Percentiles rank a stretch among this genome's conserved stretches.
Evolutionary conservation across 2,888 invertebrate genomes (phyloP).

Genomic region (Punctoribates punctum): DNA sequence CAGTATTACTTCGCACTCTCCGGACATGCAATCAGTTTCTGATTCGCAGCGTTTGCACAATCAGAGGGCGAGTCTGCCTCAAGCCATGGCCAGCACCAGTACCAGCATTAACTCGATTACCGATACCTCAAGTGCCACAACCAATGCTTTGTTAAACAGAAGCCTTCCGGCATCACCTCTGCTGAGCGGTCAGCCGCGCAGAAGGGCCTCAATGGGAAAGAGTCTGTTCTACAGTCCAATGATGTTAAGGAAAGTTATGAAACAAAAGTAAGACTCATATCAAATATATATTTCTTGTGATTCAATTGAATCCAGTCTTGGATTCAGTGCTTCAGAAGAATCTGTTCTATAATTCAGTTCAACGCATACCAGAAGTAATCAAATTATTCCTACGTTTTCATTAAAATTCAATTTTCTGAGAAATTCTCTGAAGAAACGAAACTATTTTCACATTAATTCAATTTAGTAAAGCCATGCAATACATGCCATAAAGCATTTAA

Average conservation of each 20-base stretch:
- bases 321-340: neutral
- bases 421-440: too few species aligned
- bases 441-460: too few species aligned
- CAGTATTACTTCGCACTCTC: neutral
- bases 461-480: too few species aligned
- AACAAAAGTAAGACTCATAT: conserved; percentile 46
- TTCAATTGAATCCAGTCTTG: neutral
- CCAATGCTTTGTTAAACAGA: conserved; percentile 42
- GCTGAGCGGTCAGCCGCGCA: conserved; percentile 29
- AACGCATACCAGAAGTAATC: neutral
- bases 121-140: conserved; percentile 13
- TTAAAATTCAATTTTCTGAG: neutral
- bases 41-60: neutral
- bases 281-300: neutral
- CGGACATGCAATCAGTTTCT: neutral
- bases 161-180: conserved; percentile 49
- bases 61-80: neutral
- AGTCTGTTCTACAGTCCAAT: conserved; percentile 71
- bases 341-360: neutral
- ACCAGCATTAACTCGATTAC: neutral
- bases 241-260: conserved; percentile 63
- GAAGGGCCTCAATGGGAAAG: conserved; percentile 44
- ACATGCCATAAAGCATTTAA: too few species aligned
- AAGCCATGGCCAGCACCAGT: conserved; percentile 11
- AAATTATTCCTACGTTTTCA: neutral